Evolutionary conservation across 2,888 invertebrate genomes (phyloP), one percentile per base, ranked within the genome.

Genomic region (Noctua comes): DNA sequence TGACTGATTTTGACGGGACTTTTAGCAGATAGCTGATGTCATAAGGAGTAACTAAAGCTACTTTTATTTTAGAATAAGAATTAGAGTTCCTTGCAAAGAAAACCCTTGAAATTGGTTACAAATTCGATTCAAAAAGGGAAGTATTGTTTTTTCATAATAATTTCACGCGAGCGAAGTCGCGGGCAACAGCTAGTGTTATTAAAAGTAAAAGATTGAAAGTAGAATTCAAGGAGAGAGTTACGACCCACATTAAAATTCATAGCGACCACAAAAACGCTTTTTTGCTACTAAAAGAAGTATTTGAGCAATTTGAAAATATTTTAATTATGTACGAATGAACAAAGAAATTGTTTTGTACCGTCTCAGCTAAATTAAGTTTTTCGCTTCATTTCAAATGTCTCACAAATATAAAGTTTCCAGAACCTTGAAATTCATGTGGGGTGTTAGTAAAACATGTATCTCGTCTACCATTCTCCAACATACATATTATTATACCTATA

Each of bases 241-340:
- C 76, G 77, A 66, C 81, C 57, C 79, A 80, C 73, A 77, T 88
- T 84, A 84, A 83, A 80, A 82, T 88, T 84, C 79, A 81, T 46
- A 77, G 76, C 80, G 76, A 65, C 74, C 65, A 69, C 85, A 82
- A 81, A 82, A 83, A 85, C 79, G 31, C 40, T 40, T 85, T 82
- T 83, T 83, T 65, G 31, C 62, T 76, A 31, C n/a, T 43, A 40
- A 46, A 64, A 64, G 27, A 78, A 83, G 43, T 72, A 79, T 79
- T 83, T 77, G 16, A 46, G 64, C 31, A 72, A 84, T 82, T 69
- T 72, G 16, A 72, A 81, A 83, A 68, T 71, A 73, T 76, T 80
- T 85, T 72, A 51, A 79, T 79, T 68, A 83, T 64, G 16, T 51
- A 64, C 43, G 71, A 78, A 78, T 78, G 43, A 72, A 72, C 36